Evolutionary conservation across 2,113 vertebrate genomes (phyloP), one percentile per base, ranked within the genome.

Genomic region (Cochlearius cochlearius): DNA sequence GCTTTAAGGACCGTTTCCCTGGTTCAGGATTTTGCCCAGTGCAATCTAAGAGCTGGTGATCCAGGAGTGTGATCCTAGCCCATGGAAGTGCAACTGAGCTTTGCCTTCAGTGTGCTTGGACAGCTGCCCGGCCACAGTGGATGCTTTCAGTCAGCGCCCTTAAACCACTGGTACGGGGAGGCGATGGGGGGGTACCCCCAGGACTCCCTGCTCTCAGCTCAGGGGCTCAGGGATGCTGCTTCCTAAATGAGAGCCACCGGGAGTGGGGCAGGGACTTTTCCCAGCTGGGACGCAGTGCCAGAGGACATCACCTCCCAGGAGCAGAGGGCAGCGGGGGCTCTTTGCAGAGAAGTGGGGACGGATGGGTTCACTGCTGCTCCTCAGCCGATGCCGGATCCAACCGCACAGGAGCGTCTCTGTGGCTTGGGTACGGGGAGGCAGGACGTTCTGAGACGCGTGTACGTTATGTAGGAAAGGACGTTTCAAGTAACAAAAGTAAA

Each of bases 331-430:
- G 47, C 32, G 55, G 58, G 71, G 43, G 41, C 29, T 63, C 25
- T 68, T 45, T 83, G 69, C 41, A 76, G 39, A 47, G 62, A 15
- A 41, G 9, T 25, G 39, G 25, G 56, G 47, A 3, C 26, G 66
- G 17, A 4, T 26, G 59, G 2, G 45, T 16, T 76, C 21, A 18
- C 15, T 76, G 79, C 53, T 80, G 71, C 49, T 91, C 23, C 72
- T 34, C 62, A 60, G 36, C 20, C 0, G 0, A 26, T 15, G 41
- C 43, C 63, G 52, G 53, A 43, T 53, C 72, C 0, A 0, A 30
- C 36, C 47, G 66, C 68, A 38, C 7, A 0, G 25, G n/a, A 30
- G 5, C 0, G 4, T 56, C 38, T 52, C 63, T 71, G 12, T 38
- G 29, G 13, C 32, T 56, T 49, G 71, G 17, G 55, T 52, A 23